Conservation (phyloP, 2,113 vertebrate genomes). For the Empidonax alnorum region DNA sequence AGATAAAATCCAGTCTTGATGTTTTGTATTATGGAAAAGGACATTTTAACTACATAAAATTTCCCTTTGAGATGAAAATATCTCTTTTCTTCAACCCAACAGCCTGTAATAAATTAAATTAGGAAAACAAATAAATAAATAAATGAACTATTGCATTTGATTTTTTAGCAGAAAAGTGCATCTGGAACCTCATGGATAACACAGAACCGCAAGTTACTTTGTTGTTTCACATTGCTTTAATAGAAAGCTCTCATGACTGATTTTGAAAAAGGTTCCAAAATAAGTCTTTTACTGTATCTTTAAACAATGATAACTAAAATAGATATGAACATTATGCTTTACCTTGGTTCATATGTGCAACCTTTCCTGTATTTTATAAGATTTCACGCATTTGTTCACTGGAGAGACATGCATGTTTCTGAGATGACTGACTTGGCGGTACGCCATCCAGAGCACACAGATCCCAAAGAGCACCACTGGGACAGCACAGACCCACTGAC, state of each 20-base stretch:
- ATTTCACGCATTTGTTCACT: background rate
- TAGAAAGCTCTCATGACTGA: background rate
- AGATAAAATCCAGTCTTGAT: background rate
- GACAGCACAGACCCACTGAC: no score
- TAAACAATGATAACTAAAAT: background rate
- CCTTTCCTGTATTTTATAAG: background rate
- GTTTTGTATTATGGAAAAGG: background rate
- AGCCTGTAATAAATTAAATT: background rate
- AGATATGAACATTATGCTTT: background rate
- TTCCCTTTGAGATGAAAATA: background rate
- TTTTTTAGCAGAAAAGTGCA: background rate
- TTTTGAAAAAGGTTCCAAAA: background rate
- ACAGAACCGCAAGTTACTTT: background rate
- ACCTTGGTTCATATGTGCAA: background rate
- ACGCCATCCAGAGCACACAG: rapidly evolving
- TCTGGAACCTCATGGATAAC: background rate
- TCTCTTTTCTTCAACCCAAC: background rate
- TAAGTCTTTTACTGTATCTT: background rate
- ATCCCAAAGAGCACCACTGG: background rate
- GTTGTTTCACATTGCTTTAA: background rate
- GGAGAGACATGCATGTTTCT: background rate
- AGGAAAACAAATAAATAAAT: background rate
- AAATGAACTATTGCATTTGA: background rate
- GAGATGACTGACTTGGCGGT: background rate
- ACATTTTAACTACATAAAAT: background rate